Conservation (phyloP, 2,888 invertebrate genomes). For the Philaethria dido region DNA sequence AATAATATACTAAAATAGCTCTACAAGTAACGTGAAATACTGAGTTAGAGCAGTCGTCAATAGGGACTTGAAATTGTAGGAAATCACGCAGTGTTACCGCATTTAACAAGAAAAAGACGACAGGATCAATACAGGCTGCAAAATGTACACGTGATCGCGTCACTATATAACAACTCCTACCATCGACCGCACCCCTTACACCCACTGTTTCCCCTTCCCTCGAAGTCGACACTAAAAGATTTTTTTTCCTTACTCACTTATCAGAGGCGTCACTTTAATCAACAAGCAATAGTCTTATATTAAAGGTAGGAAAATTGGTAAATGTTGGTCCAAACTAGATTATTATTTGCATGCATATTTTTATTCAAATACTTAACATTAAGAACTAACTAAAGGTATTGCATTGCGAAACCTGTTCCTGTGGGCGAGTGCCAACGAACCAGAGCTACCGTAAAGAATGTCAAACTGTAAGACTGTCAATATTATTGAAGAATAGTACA, state of each 20-base stretch:
- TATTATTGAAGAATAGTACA: background rate
- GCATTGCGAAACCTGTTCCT: slow-evolving; percentile 65
- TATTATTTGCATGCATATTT: slow-evolving; percentile 6
- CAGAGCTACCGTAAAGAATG: slow-evolving; percentile 45
- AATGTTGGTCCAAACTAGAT: background rate
- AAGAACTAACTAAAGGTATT: slow-evolving; percentile 41
- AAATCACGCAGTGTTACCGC: slow-evolving; percentile 63
- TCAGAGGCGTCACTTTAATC: slow-evolving; percentile 50
- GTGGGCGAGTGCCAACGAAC: slow-evolving; percentile 61
- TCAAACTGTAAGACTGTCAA: slow-evolving; percentile 2
- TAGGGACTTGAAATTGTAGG: slow-evolving; percentile 40
- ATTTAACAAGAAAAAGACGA: slow-evolving; percentile 73
- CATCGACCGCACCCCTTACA: slow-evolving; percentile 73
- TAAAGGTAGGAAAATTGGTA: no score
- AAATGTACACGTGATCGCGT: slow-evolving; percentile 83
- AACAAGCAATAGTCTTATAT: background rate
- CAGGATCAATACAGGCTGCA: slow-evolving; percentile 81
- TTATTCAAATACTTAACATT: slow-evolving; percentile 35
- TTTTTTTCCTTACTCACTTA: slow-evolving; percentile 61
- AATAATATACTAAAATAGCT: background rate
- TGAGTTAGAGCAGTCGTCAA: background rate
- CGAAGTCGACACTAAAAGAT: slow-evolving; percentile 72
- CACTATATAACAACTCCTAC: slow-evolving; percentile 81
- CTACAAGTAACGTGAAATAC: background rate
- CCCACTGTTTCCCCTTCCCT: slow-evolving; percentile 67